Evolutionary conservation across 2,113 vertebrate species (phyloP).

Genomic region (Puffinus mauretanicus): DNA sequence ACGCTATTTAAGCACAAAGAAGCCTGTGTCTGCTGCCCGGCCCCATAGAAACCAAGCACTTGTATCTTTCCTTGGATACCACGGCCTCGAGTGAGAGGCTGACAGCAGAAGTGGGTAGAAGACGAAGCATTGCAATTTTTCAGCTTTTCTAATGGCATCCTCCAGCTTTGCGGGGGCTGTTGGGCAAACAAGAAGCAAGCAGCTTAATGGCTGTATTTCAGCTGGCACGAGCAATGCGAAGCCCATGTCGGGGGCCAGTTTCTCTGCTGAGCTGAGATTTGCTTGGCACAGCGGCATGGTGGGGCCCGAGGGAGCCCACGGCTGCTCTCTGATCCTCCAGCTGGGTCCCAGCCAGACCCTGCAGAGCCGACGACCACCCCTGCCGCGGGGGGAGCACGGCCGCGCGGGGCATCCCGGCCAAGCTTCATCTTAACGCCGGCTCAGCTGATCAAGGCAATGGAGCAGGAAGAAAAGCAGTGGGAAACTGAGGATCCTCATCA

Average conservation of each 20-base stretch:
- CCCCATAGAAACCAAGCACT: not conserved
- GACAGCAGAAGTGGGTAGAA: not conserved
- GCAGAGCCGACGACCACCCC: rapidly evolving
- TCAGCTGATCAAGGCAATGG: not conserved
- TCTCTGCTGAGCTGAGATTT: conserved; percentile 22
- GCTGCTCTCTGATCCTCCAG: not conserved
- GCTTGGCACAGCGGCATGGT: not conserved
- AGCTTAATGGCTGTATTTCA: conserved; percentile 4
- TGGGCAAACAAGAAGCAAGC: conserved; percentile 17
- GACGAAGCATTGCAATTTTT: not conserved
- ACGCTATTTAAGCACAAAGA: not conserved
- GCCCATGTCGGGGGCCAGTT: not conserved
- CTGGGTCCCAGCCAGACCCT: not conserved
- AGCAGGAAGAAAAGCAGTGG: not conserved
- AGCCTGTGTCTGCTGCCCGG: not conserved
- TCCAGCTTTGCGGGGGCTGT: not conserved
- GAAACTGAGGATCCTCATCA: not conserved
- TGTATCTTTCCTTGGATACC: not conserved
- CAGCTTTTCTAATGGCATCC: not conserved
- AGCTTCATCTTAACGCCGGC: not conserved
- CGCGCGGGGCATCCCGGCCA: rapidly evolving
- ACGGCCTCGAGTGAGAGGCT: not conserved
- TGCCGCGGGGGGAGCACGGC: rapidly evolving
- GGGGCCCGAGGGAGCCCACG: not conserved
- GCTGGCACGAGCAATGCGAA: not conserved